Evolutionary conservation across 2,797 vertebrate genomes (phyloP).

Genomic region (Notoglanidium macrostoma): DNA sequence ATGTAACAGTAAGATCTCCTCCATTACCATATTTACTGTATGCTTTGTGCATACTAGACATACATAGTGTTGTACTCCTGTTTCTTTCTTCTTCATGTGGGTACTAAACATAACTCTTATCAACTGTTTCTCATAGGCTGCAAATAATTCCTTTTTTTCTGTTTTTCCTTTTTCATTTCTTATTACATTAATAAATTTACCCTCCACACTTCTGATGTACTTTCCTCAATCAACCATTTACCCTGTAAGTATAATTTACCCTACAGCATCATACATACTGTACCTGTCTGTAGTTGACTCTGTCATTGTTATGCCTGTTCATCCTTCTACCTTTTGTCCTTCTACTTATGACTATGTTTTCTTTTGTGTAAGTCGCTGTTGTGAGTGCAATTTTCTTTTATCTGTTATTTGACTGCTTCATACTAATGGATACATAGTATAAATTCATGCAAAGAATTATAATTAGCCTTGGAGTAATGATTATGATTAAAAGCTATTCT

Average conservation of each 20-base stretch:
- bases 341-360: constrained; percentile 18
- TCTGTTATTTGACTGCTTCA: constrained; percentile 3
- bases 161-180: constrained; percentile 35
- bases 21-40: constrained; percentile 10
- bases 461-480: constrained; percentile 1
- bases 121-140: constrained; percentile 13
- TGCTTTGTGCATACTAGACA: constrained; percentile 14
- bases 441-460: neutral
- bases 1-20: constrained; percentile 16
- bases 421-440: neutral
- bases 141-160: constrained; percentile 47
- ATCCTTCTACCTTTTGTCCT: neutral
- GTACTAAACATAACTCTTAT: constrained; percentile 36
- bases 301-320: constrained; percentile 12
- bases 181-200: constrained; percentile 40
- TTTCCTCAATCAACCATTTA: constrained; percentile 46
- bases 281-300: constrained; percentile 29
- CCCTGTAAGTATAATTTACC: constrained; percentile 50
- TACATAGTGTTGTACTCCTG: neutral
- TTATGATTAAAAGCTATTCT: neutral
- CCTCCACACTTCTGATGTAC: constrained; percentile 42
- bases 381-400: constrained; percentile 24
- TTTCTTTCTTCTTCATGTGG: constrained; percentile 46
- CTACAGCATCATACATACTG: constrained; percentile 25
- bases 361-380: neutral